Conservation (phyloP, 1,140 invertebrate species). For the Formica exsecta region DNA sequence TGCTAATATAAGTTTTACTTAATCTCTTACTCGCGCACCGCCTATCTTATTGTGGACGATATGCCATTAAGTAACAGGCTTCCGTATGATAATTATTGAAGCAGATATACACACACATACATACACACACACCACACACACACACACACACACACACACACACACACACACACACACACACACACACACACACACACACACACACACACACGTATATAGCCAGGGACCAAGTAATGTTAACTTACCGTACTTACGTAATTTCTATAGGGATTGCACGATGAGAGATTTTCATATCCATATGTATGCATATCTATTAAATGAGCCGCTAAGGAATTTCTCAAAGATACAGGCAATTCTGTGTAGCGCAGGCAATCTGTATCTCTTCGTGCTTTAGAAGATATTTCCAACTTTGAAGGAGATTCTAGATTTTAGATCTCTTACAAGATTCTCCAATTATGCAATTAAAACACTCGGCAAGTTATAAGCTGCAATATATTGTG, state of each 20-base stretch:
- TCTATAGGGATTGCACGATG: slow-evolving; percentile 33
- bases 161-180: too few species aligned
- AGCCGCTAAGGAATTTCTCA: slow-evolving; percentile 40
- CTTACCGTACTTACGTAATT: slow-evolving; percentile 41
- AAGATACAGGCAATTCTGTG: not conserved
- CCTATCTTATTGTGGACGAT: slow-evolving; percentile 34
- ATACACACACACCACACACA: not conserved
- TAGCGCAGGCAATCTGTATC: slow-evolving; percentile 16
- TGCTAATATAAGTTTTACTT: slow-evolving; percentile 26
- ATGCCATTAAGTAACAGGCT: slow-evolving; percentile 38
- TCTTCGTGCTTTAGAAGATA: slow-evolving; percentile 16
- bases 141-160: not conserved
- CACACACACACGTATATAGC: not conserved
- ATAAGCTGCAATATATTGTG: slow-evolving; percentile 12
- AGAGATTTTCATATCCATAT: slow-evolving; percentile 31
- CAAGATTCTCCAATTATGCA: slow-evolving; percentile 34
- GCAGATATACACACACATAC: not conserved
- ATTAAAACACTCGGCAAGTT: slow-evolving; percentile 16
- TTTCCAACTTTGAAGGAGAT: slow-evolving; percentile 37
- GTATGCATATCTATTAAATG: slow-evolving; percentile 38
- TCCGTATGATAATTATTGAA: slow-evolving; percentile 54
- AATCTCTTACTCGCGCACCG: slow-evolving; percentile 40
- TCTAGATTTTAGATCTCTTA: slow-evolving; percentile 11
- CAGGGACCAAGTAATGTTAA: slow-evolving; percentile 60
- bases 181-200: not conserved